A percentile compares a stretch with the other conserved stretches of the same genome.
These are phyloP conservation scores for Lepisosteus oculatus DNA, from an alignment of 2,113 vertebrate genomes.

Conservation along the genomic window DNA sequence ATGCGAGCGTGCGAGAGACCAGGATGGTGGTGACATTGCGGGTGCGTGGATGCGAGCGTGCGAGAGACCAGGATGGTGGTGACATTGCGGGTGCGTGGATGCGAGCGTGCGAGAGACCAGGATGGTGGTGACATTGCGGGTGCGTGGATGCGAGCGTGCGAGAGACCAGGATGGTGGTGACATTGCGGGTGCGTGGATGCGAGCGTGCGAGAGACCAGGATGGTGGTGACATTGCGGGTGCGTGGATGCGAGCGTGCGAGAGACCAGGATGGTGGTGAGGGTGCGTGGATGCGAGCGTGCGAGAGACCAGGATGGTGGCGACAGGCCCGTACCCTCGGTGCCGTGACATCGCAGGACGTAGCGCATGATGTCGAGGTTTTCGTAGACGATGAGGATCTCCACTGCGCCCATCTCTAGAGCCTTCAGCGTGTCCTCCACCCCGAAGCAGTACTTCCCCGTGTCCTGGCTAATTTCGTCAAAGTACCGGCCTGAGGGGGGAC, in stretches of 20 bases:
- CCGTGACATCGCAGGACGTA: slow-evolving; percentile 94
- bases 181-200: background rate
- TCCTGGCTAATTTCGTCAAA: slow-evolving; percentile 99
- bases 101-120: background rate
- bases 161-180: too few relatives aligned
- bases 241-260: too few relatives aligned
- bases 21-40: background rate
- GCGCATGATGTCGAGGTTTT: slow-evolving; percentile 98
- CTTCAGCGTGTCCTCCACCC: slow-evolving; percentile 97
- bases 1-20: too few relatives aligned
- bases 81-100: too few relatives aligned
- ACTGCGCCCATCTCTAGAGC: slow-evolving; percentile 98
- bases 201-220: too few relatives aligned
- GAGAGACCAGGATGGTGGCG: too few relatives aligned
- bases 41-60: background rate
- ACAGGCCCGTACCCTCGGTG: slow-evolving; percentile 72
- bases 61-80: too few relatives aligned
- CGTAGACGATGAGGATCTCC: slow-evolving; percentile 98
- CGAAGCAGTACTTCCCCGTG: slow-evolving; percentile 97
- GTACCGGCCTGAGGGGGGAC: slow-evolving; percentile 77
- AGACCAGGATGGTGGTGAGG: background rate
- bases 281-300: background rate
- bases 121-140: background rate
- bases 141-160: background rate
- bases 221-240: too few relatives aligned